These are phyloP conservation scores for Nyctereutes procyonoides DNA, from an alignment of 2,113 vertebrate species.

Conservation along the genomic window DNA sequence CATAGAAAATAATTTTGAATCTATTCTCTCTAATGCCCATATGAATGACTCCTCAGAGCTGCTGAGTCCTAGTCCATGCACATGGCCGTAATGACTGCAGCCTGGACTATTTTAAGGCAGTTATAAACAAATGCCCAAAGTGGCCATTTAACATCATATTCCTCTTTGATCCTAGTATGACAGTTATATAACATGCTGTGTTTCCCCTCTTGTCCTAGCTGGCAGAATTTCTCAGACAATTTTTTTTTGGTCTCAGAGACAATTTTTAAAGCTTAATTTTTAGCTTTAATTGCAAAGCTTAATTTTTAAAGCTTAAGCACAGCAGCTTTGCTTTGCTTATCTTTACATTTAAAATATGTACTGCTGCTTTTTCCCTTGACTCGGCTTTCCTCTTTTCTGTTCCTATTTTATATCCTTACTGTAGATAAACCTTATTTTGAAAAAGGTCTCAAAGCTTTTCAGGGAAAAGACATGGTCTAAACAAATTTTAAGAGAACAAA, in stretches of 20 bases:
- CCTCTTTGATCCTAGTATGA: background rate
- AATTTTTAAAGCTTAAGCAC: background rate
- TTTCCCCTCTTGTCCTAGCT: background rate
- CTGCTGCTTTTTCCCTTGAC: background rate
- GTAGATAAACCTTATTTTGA: slow-evolving; percentile 54
- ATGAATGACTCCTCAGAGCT: background rate
- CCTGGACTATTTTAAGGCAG: background rate
- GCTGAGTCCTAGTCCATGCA: background rate
- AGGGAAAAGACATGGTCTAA: slow-evolving; percentile 67
- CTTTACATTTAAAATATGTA: slow-evolving; percentile 49
- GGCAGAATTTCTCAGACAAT: background rate
- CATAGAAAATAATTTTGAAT: background rate
- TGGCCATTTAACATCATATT: background rate
- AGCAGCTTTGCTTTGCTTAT: background rate
- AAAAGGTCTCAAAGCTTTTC: slow-evolving; percentile 58
- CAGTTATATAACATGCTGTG: background rate
- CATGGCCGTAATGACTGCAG: background rate
- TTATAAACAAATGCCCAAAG: background rate
- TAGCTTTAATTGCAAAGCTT: slow-evolving; percentile 1
- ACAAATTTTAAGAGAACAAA: slow-evolving; percentile 74
- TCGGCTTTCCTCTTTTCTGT: background rate
- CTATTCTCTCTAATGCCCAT: background rate
- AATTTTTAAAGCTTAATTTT: slow-evolving; percentile 32
- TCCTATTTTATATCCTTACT: slow-evolving; percentile 51
- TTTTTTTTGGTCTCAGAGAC: background rate